Base-by-base conservation (phyloP, 1,140 invertebrate species). In the Parasteatoda tepidariorum region DNA sequence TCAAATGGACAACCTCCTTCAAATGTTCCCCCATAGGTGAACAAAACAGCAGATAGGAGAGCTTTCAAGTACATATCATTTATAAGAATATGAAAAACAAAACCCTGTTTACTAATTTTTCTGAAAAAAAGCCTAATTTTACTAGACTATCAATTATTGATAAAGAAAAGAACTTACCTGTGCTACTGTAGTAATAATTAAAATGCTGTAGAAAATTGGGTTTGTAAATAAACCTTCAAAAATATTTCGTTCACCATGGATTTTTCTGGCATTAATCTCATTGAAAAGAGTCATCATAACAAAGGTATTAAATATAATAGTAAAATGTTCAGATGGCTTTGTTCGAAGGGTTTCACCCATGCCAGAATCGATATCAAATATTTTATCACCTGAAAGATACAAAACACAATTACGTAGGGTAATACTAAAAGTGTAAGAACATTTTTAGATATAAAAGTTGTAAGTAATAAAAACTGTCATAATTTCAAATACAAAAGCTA, bases 211-310 rank as follows among this genome's bases (percentile, higher is more conserved):
- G 91, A 99, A 99, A 88, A 99, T 98, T 34, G 97, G 97, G 92
- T 99, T 99, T 84, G 96, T 95, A 89, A 98, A 96, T 85, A 99
- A 93, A 86, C 97, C 97, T 90, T 96, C 92, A 91, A 99, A 97
- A 86, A 99, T 95, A 90, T 99, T 99, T 87, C 98, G 92, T 91
- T 99, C 97, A 74, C 98, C 98, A 91, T 99, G 98, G 88, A 99
- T 99, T 93, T 99, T 99, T 86, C 98, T 92, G 55, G 98, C 96
- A 91, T 99, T 99, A 88, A 99, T 97, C 92, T 99, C 98, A 92
- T 99, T 99, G 92, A 99, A 99, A 33, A 99, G 92, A 24, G 98
- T 99, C 98, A 99, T 99, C 96, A 99, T 97, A 62, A 99, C 98
- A 91, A 99, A 99, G n/a, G 97, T 96, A 91, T 99, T 99, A 91